These are phyloP conservation scores for Drosophila teissieri DNA, from an alignment of 1,140 invertebrate genomes.

Conservation along the genomic window DNA sequence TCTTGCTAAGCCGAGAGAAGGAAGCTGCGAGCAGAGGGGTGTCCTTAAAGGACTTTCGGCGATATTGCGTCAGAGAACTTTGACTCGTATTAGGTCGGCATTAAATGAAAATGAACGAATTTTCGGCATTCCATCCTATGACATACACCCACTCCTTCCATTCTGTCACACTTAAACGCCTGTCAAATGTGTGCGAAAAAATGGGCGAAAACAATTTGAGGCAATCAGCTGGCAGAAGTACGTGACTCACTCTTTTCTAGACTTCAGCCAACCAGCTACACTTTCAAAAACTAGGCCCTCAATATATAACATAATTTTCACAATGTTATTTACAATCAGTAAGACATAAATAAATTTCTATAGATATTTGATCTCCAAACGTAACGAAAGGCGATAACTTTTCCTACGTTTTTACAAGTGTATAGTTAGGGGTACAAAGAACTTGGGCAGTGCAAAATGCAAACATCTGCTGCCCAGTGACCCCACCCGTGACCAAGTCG, in stretches of 20 bases:
- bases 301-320: too few species aligned
- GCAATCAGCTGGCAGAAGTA: conserved; percentile 73
- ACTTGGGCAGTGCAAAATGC: conserved; percentile 58
- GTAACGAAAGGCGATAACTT: too few species aligned
- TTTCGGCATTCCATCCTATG: not conserved
- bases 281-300: not conserved
- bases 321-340: too few species aligned
- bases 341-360: too few species aligned
- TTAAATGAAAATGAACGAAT: conserved; percentile 49
- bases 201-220: conserved; percentile 78
- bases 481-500: conserved; percentile 18
- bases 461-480: conserved; percentile 67
- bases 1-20: conserved; percentile 7
- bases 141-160: conserved; percentile 3
- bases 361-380: too few species aligned
- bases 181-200: conserved; percentile 71
- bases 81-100: conserved; percentile 57
- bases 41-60: conserved; percentile 29
- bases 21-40: not conserved
- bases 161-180: conserved; percentile 53
- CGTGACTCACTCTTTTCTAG: conserved; percentile 53
- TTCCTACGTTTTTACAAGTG: conserved; percentile 7
- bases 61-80: conserved; percentile 28
- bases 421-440: conserved; percentile 27
- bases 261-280: conserved; percentile 37